phyloP scores from a whole-genome alignment of 2,797 vertebrate species.

The Leuciscus waleckii region DNA sequence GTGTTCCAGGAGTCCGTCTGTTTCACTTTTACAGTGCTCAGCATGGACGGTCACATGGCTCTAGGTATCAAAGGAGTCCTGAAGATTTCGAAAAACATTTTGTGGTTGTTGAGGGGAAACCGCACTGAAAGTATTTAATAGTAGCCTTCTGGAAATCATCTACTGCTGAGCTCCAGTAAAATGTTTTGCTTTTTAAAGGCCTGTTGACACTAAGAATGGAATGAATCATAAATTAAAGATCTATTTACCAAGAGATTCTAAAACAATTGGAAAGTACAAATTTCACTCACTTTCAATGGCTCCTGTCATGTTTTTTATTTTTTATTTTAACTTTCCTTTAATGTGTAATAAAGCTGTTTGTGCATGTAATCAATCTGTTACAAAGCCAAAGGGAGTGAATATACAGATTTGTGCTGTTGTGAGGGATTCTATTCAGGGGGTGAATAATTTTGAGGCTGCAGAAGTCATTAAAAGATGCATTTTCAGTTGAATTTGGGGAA shows the following conservation, averaged over 20 bases:
- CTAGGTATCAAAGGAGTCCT: constrained; percentile 4
- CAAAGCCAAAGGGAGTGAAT: too few relatives aligned
- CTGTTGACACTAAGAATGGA: background rate
- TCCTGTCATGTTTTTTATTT: background rate
- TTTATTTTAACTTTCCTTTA: background rate
- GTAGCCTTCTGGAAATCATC: background rate
- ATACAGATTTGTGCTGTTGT: too few relatives aligned
- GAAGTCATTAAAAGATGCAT: too few relatives aligned
- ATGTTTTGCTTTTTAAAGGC: background rate
- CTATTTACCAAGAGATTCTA: background rate
- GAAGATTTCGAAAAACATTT: background rate
- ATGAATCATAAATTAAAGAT: background rate
- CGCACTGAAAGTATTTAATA: background rate
- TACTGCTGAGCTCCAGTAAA: background rate
- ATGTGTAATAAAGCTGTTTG: background rate
- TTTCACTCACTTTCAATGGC: background rate
- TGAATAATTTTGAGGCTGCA: too few relatives aligned
- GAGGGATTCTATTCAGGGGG: too few relatives aligned
- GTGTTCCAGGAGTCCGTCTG: background rate
- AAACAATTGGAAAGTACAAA: background rate
- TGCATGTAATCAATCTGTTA: background rate
- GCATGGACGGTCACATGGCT: background rate
- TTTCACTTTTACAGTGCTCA: background rate
- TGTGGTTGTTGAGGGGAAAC: background rate
- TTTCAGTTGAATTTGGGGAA: too few relatives aligned